Evolutionary conservation across 2,888 invertebrate genomes (phyloP).

Genomic region (Helleia helle): DNA sequence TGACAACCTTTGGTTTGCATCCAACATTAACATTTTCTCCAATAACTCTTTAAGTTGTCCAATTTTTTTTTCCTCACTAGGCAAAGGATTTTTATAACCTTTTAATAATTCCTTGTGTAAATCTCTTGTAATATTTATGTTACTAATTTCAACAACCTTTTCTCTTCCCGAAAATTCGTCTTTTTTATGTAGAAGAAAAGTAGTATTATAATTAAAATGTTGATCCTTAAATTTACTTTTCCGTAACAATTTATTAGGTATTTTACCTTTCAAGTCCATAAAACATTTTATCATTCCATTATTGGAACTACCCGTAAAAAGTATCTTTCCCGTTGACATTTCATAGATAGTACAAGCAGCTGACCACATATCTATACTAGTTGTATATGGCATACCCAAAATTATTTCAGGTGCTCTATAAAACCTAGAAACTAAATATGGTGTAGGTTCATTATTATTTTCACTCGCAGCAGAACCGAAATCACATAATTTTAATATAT

Average conservation of each 20-base stretch:
- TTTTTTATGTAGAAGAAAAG: constrained; percentile 96
- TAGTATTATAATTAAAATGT: constrained; percentile 97
- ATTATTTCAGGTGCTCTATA: constrained; percentile 99
- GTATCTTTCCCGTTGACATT: constrained; percentile 96
- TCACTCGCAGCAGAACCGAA: constrained; percentile 97
- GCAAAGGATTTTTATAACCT: constrained; percentile 83
- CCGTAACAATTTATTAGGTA: constrained; percentile 93
- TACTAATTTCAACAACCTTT: constrained; percentile 92
- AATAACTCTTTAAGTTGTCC: constrained; percentile 92
- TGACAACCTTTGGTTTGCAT: constrained; percentile 90
- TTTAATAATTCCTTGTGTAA: constrained; percentile 90
- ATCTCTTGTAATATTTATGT: constrained; percentile 87
- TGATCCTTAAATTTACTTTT: constrained; percentile 96
- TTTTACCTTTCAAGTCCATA: constrained; percentile 98
- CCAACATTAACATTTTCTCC: constrained; percentile 92
- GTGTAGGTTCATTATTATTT: constrained; percentile 96
- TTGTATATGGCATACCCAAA: constrained; percentile 95
- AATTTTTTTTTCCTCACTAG: constrained; percentile 90
- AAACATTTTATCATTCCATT: constrained; percentile 99
- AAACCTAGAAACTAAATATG: constrained; percentile 97
- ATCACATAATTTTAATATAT: constrained; percentile 96
- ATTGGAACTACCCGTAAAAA: constrained; percentile 98
- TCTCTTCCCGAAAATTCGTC: constrained; percentile 98
- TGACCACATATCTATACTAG: constrained; percentile 98
- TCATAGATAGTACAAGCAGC: constrained; percentile 99